Percentiles rank a stretch among this genome's conserved stretches.
phyloP scores from a whole-genome alignment of 2,113 vertebrate species.

The Trochalopteron elliotii region DNA sequence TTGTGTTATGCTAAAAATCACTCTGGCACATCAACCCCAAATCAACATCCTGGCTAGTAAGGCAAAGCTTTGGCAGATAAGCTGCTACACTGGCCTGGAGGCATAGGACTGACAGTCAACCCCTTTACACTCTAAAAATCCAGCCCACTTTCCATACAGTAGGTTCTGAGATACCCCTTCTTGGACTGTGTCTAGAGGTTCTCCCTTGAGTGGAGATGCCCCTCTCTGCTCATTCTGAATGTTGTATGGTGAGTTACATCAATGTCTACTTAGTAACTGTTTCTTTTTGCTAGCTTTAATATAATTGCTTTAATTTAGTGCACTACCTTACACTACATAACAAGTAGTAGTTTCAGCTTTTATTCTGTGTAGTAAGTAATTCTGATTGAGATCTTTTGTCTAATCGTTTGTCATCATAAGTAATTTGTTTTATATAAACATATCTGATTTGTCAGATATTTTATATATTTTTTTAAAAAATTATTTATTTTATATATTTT shows the following conservation, averaged over 20 bases:
- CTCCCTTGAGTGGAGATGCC: neutral
- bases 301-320: neutral
- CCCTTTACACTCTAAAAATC: neutral
- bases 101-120: neutral
- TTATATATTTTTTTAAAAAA: too few relatives aligned
- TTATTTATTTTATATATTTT: too few relatives aligned
- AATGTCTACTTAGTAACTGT: neutral
- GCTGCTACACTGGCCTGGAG: neutral
- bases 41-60: neutral
- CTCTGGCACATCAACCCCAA: neutral
- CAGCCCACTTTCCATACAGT: neutral
- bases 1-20: neutral
- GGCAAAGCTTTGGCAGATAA: neutral
- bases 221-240: neutral
- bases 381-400: neutral
- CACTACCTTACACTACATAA: neutral
- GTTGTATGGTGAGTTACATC: neutral
- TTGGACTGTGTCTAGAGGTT: neutral
- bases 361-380: neutral
- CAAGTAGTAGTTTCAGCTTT: neutral
- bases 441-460: neutral
- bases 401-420: neutral
- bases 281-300: neutral
- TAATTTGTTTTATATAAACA: neutral
- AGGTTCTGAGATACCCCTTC: neutral